Evolutionary conservation across 2,888 invertebrate species (phyloP), one percentile per base, ranked within the genome.

Genomic region (Mechanitis mazaeus): DNA sequence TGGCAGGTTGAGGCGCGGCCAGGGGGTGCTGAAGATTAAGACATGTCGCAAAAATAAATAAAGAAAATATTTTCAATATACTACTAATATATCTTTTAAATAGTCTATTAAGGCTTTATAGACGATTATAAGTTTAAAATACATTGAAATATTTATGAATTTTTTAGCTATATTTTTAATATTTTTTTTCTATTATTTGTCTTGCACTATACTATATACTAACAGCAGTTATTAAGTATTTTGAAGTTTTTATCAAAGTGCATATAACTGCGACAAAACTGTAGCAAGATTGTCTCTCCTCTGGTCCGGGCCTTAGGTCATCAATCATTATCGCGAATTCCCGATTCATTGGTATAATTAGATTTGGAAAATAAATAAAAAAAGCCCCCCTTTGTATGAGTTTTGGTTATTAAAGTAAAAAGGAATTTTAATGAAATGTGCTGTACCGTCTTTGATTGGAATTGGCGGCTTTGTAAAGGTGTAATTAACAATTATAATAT

Each of bases 341-440:
- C 77, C 79, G 75, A 82, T 80, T 73, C 78, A 80, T 78, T 79
- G 80, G 75, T 74, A 75, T 81, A 83, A 82, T 83, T 80, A 82
- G 79, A 73, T 73, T 74, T 72, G 69, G 68, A 70, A 71, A 72
- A 72, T 72, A 72, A 73, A 73, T 72, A 73, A 67, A 72, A 70
- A 71, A 72, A 62, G 56, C 45, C 62, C 35, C 58, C 59, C 61
- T 66, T 68, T 68, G 68, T 67, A 61, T 60, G 56, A 54, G 60
- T 69, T 71, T 71, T 63, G 66, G 61, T 61, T 67, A 69, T 68
- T 69, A 70, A 72, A 68, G 68, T 68, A 65, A 69, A 69, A 69
- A 63, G 70, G 72, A 69, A 69, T 70, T 70, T 72, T 72, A 72
- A 72, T 72, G 72, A 72, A 71, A 72, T 31, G 50, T 50, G 50